Percentiles rank a stretch among this genome's conserved stretches.
Evolutionary conservation across 2,113 vertebrate genomes (phyloP).

Genomic region (Actinemys pallida): DNA sequence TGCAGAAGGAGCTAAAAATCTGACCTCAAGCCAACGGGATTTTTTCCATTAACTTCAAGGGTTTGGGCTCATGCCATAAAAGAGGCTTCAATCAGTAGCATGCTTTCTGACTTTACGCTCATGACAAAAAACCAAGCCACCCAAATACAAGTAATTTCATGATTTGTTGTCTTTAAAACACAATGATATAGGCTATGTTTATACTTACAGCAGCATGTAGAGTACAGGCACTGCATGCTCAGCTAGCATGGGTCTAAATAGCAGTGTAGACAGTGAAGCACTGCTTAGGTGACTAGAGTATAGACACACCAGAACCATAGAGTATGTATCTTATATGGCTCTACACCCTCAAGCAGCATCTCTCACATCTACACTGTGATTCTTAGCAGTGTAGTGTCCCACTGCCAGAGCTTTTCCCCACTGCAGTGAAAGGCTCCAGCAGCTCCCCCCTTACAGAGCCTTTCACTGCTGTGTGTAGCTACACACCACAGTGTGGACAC

Average conservation of each 20-base stretch:
- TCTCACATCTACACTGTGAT: background rate
- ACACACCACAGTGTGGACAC: background rate
- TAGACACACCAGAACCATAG: background rate
- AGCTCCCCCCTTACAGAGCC: background rate
- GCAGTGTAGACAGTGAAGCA: background rate
- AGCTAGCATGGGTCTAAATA: background rate
- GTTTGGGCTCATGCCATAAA: background rate
- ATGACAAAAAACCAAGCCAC: background rate
- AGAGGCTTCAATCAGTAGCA: background rate
- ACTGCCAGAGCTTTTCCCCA: background rate
- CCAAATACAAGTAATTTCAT: background rate
- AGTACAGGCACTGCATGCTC: background rate
- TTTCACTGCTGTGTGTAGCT: background rate
- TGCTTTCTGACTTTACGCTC: background rate
- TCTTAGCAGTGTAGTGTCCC: background rate
- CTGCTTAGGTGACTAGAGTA: background rate
- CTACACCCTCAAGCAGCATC: background rate
- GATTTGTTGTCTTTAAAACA: background rate
- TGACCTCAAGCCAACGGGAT: background rate
- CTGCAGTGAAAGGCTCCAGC: background rate
- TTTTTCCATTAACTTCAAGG: background rate
- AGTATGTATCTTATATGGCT: background rate
- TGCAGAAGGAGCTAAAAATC: background rate
- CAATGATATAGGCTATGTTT: background rate
- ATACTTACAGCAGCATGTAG: background rate